Evolutionary conservation across 2,888 invertebrate species (phyloP), one percentile per base, ranked within the genome.

Genomic region (Pteria penguin): DNA sequence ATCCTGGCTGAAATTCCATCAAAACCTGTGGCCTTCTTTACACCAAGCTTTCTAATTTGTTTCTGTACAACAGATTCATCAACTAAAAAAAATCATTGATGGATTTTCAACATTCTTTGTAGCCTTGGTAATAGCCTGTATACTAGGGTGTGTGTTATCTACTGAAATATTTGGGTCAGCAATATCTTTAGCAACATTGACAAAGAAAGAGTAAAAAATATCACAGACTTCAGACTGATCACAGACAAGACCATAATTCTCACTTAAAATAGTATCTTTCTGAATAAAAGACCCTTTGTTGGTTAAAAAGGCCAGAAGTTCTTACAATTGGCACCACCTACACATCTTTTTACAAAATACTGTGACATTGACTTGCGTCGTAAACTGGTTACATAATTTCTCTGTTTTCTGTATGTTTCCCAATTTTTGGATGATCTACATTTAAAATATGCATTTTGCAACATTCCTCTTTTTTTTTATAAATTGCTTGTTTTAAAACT

Each of bases 101-200:
- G n/a, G n/a, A n/a, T n/a, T n/a, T n/a, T n/a, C n/a, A n/a, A n/a
- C n/a, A n/a, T n/a, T n/a, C n/a, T n/a, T n/a, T n/a, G n/a, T n/a
- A n/a, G n/a, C n/a, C n/a, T n/a, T n/a, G n/a, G n/a, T n/a, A n/a
- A n/a, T n/a, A n/a, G n/a, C n/a, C n/a, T n/a, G n/a, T n/a, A n/a
- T n/a, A n/a, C n/a, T n/a, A n/a, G n/a, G n/a, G n/a, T n/a, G n/a
- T n/a, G n/a, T n/a, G n/a, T n/a, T n/a, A n/a, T n/a, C n/a, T n/a
- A n/a, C n/a, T n/a, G n/a, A n/a, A n/a, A n/a, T n/a, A n/a, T n/a
- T n/a, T n/a, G n/a, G n/a, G n/a, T n/a, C n/a, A n/a, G n/a, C n/a
- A n/a, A n/a, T n/a, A n/a, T n/a, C n/a, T 27, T 60, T 60, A 60
- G n/a, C 60, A 60, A 60, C 31, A 58, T 11, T 58, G 31, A 58